phyloP scores from a whole-genome alignment of 2,888 invertebrate species.

The Urechis unicinctus region DNA sequence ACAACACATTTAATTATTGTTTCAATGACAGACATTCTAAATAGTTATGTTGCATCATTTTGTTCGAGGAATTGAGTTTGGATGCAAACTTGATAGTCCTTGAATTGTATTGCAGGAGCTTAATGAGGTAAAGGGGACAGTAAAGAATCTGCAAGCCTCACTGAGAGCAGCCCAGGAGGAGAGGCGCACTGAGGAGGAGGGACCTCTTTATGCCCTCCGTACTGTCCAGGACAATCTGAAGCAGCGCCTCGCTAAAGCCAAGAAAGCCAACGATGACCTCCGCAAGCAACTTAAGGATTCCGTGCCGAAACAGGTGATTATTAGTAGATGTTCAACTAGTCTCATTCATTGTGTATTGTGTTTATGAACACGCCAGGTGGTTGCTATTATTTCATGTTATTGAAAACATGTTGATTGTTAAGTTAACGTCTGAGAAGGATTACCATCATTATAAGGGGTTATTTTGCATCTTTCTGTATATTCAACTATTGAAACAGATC shows the following conservation, averaged over 20 bases:
- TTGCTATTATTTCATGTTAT: no score
- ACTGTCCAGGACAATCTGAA: constrained; percentile 24
- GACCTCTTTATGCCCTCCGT: constrained; percentile 23
- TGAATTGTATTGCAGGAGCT: constrained; percentile 4
- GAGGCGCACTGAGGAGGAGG: constrained; percentile 9
- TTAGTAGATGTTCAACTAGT: background rate
- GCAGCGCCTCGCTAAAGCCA: constrained; percentile 21
- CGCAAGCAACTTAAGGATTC: constrained; percentile 16
- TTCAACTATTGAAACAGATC: no score
- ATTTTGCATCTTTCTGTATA: no score
- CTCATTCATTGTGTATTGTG: background rate
- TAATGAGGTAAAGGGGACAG: background rate
- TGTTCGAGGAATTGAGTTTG: no score
- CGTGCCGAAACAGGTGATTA: constrained; percentile 2
- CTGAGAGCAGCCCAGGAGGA: background rate
- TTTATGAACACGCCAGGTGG: no score
- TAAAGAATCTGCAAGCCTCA: constrained; percentile 1
- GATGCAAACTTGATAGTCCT: no score
- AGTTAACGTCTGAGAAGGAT: no score
- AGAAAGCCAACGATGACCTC: constrained; percentile 17
- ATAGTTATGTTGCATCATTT: no score
- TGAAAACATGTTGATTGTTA: no score
- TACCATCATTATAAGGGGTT: no score
- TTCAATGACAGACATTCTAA: no score
- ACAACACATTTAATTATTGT: no score